Conservation (phyloP, 1,140 invertebrate species). For the Oncopodura yosiiana region DNA sequence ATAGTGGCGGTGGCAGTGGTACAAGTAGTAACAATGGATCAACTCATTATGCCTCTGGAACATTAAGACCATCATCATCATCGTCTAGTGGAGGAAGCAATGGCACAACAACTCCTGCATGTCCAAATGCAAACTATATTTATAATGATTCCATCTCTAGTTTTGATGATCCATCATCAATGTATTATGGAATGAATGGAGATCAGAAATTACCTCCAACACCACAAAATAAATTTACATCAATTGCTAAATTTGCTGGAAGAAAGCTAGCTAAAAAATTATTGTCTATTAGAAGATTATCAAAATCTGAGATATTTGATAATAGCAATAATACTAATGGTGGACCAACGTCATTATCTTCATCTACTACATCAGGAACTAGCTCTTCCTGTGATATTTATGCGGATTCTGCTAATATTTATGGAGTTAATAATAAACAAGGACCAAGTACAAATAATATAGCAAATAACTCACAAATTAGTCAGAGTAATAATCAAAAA, state of each 20-base stretch:
- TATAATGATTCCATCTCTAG: constrained; percentile 11
- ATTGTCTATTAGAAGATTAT: constrained; percentile 19
- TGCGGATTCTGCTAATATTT: too few relatives aligned
- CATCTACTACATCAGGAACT: constrained; percentile 6
- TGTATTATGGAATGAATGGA: constrained; percentile 12
- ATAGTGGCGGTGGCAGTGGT: neutral
- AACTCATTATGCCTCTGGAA: neutral
- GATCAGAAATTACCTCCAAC: constrained; percentile 17
- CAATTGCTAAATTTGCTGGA: constrained; percentile 30
- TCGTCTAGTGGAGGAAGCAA: neutral
- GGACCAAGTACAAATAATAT: too few relatives aligned
- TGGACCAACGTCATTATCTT: neutral
- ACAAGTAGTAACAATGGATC: constrained; percentile 1
- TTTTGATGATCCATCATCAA: constrained; percentile 3
- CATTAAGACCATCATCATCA: neutral
- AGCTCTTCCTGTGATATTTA: constrained; percentile 2
- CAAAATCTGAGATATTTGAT: constrained; percentile 17
- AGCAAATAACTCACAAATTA: neutral
- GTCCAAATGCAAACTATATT: neutral
- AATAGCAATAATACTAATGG: neutral
- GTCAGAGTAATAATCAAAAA: too few relatives aligned
- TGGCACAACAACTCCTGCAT: neutral
- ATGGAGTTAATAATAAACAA: too few relatives aligned
- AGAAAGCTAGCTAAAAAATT: constrained; percentile 31
- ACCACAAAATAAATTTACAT: constrained; percentile 26